phyloP scores from a whole-genome alignment of 2,113 vertebrate genomes.

The Origma solitaria region DNA sequence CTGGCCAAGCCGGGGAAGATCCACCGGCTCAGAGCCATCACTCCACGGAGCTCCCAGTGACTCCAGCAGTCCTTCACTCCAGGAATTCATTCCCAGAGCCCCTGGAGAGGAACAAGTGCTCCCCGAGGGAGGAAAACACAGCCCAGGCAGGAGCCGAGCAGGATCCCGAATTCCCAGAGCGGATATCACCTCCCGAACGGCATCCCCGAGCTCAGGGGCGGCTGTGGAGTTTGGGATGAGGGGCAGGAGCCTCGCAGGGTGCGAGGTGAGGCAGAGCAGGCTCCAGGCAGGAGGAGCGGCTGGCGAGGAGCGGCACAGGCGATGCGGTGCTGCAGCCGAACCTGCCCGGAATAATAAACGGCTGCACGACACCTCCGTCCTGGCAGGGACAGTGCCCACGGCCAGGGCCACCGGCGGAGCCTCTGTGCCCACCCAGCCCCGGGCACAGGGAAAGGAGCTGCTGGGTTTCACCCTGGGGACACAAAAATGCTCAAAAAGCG shows the following conservation, averaged over 20 bases:
- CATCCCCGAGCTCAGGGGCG: accelerated
- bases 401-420: not conserved
- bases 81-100: not conserved
- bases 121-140: not conserved
- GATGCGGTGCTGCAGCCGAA: conserved; percentile 53
- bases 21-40: accelerated
- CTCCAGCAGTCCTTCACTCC: not conserved
- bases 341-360: conserved; percentile 67
- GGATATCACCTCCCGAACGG: not conserved
- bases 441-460: not conserved
- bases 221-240: not conserved
- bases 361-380: not conserved
- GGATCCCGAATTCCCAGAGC: accelerated
- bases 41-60: not conserved
- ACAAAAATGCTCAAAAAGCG: not conserved
- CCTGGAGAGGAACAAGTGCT: not conserved
- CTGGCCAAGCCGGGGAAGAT: not conserved
- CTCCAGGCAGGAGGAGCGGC: not conserved
- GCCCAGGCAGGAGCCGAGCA: accelerated
- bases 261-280: not conserved
- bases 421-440: not conserved
- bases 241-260: not conserved
- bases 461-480: not conserved
- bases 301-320: conserved; percentile 7
- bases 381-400: not conserved